phyloP scores from a whole-genome alignment of 2,797 vertebrate species.

The Trachurus trachurus region DNA sequence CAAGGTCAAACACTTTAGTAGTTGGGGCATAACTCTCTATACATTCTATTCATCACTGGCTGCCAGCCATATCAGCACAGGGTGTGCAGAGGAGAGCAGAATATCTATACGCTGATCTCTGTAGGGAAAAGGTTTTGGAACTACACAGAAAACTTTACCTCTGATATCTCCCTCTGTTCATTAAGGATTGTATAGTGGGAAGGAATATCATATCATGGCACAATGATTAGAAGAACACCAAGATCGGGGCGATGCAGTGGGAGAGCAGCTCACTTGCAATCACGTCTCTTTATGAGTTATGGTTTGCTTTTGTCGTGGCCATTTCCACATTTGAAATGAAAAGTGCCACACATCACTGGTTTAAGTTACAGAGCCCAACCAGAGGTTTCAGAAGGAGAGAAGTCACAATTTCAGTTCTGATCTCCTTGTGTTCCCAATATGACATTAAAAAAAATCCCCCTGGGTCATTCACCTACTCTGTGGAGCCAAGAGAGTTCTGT shows the following conservation, averaged over 20 bases:
- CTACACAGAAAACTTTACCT: constrained; percentile 58
- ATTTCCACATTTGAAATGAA: constrained; percentile 17
- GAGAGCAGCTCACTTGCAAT: background rate
- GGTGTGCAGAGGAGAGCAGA: constrained; percentile 15
- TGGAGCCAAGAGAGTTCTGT: constrained; percentile 72
- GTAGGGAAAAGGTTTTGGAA: constrained; percentile 44
- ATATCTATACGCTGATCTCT: constrained; percentile 60
- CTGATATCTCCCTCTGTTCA: constrained; percentile 64
- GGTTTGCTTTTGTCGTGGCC: background rate
- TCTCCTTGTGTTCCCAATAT: constrained; percentile 46
- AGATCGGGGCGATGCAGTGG: constrained; percentile 42
- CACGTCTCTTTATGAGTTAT: constrained; percentile 13
- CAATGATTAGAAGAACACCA: constrained; percentile 64
- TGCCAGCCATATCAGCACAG: constrained; percentile 50
- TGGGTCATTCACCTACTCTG: constrained; percentile 70
- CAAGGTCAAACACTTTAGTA: constrained; percentile 66
- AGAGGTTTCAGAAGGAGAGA: constrained; percentile 32
- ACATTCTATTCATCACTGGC: constrained; percentile 60
- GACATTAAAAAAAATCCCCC: constrained; percentile 57
- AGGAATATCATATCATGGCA: constrained; percentile 56
- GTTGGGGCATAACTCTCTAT: constrained; percentile 54
- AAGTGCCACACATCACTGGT: background rate
- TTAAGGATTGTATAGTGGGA: constrained; percentile 62
- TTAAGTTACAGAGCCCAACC: background rate
- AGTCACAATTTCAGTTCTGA: constrained; percentile 34